Evolutionary conservation across 2,888 invertebrate genomes (phyloP).

Genomic region (Stenchaetothrips biformis): DNA sequence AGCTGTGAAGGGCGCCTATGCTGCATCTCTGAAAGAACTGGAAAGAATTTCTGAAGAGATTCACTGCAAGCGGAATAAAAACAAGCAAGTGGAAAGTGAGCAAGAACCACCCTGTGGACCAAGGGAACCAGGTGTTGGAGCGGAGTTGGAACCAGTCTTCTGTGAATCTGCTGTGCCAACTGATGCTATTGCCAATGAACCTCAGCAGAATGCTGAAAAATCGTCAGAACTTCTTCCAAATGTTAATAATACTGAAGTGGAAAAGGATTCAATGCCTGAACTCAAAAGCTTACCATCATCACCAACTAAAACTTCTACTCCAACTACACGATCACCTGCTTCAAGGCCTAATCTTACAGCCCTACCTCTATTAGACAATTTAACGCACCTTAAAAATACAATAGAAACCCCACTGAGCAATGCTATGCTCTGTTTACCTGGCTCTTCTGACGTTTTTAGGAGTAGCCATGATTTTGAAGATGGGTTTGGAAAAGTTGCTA

Average conservation of each 20-base stretch:
- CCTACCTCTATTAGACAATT: neutral
- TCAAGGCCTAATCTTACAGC: neutral
- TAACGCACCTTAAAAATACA: neutral
- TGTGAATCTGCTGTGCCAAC: conserved; percentile 40
- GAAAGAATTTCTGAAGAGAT: conserved; percentile 92
- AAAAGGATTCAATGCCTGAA: neutral
- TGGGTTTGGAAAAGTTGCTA: neutral
- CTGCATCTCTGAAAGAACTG: conserved; percentile 73
- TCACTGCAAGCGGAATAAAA: conserved; percentile 62
- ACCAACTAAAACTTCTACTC: neutral
- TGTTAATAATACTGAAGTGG: conserved; percentile 30
- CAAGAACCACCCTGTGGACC: conserved; percentile 38
- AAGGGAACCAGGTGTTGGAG: conserved; percentile 72
- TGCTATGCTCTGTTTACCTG: neutral
- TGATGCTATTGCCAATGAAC: conserved; percentile 24
- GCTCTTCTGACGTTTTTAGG: neutral
- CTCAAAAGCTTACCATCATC: neutral
- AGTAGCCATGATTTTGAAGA: neutral
- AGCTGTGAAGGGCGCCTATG: conserved; percentile 74
- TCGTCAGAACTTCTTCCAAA: conserved; percentile 31
- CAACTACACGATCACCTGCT: neutral
- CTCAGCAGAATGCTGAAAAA: conserved; percentile 25
- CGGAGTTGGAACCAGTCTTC: conserved; percentile 54
- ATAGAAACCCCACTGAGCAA: conserved; percentile 19
- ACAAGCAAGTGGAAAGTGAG: conserved; percentile 45